Evolutionary conservation across 2,888 invertebrate species (phyloP).

Genomic region (Tethea ocularis): DNA sequence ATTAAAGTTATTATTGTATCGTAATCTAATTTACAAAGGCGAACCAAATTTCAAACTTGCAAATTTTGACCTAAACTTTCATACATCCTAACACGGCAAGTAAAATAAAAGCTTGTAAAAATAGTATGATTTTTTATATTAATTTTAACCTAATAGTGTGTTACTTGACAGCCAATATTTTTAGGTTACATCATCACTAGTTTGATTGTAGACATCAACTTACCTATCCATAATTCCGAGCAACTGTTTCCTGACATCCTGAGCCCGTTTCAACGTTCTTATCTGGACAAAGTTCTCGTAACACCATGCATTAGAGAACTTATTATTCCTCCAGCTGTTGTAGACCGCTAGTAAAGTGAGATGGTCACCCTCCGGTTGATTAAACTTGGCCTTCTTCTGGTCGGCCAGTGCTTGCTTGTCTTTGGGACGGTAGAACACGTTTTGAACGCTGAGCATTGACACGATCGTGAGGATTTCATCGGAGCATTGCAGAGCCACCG

Average conservation of each 20-base stretch:
- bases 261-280: slow-evolving; percentile 96
- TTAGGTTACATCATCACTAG: no score
- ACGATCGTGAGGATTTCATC: slow-evolving; percentile 99
- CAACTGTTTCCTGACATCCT: slow-evolving; percentile 98
- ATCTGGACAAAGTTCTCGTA: slow-evolving; percentile 99
- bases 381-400: slow-evolving; percentile 99
- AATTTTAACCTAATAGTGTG: no score
- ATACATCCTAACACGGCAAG: no score
- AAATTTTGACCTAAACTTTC: no score
- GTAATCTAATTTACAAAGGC: no score
- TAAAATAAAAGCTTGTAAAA: no score
- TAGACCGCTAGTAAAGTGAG: slow-evolving; percentile 98
- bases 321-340: slow-evolving; percentile 99
- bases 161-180: no score
- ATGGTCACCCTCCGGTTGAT: slow-evolving; percentile 99
- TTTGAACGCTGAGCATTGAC: slow-evolving; percentile 99
- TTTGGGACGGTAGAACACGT: slow-evolving; percentile 96
- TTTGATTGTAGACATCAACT: no score
- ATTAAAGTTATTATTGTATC: no score
- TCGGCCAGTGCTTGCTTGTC: slow-evolving; percentile 98
- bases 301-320: slow-evolving; percentile 99
- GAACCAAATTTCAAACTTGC: no score
- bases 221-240: slow-evolving; percentile 98
- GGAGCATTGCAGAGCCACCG: slow-evolving; percentile 97
- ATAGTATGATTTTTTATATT: no score